Base-by-base conservation (phyloP, 2,113 vertebrate species). In the Myxocyprinus asiaticus region DNA sequence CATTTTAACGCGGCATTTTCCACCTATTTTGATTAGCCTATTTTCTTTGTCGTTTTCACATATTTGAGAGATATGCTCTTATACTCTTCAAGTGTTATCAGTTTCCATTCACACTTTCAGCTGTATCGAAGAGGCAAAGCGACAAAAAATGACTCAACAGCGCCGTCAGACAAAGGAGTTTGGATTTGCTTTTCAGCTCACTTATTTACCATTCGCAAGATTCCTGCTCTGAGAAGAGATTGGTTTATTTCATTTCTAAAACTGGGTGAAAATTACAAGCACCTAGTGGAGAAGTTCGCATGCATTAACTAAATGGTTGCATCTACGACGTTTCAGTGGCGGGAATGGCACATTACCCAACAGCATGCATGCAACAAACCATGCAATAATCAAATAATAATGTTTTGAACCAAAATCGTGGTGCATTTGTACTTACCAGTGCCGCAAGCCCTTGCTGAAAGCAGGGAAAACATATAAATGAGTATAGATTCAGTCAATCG, bases 121-220 rank as follows among this genome's bases (percentile, higher is more conserved):
- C 68, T 70, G 71, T 59, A n/a, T 33, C 58, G 79, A 64, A 74
- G 71, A 68, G 75, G 56, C 50, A 43, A 80, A 45, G 70, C 58
- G 65, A 85, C 84, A 86, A 80, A 85, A 88, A 90, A 77, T 89
- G 90, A 92, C 95, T 96, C 95, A 93, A 94, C 88, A 95, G 95
- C 94, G 94, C 94, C 94, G 92, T 94, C 93, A 92, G 90, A 91
- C 88, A 94, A 90, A 89, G 79, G 92, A 92, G 90, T 90, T 91
- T 91, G 83, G 93, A 93, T 91, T 90, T 86, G 89, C 91, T 92
- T 94, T 73, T 93, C 86, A 92, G 22, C 91, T 93, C 90, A 89
- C 86, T 93, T 89, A 92, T 95, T 93, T 93, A 92, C 89, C 90
- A 90, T 91, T 90, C 90, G 92, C 93, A 95, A 92, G 94, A 95